These are phyloP conservation scores for Heliothis peltigera DNA, from an alignment of 2,888 invertebrate genomes.

Conservation along the genomic window DNA sequence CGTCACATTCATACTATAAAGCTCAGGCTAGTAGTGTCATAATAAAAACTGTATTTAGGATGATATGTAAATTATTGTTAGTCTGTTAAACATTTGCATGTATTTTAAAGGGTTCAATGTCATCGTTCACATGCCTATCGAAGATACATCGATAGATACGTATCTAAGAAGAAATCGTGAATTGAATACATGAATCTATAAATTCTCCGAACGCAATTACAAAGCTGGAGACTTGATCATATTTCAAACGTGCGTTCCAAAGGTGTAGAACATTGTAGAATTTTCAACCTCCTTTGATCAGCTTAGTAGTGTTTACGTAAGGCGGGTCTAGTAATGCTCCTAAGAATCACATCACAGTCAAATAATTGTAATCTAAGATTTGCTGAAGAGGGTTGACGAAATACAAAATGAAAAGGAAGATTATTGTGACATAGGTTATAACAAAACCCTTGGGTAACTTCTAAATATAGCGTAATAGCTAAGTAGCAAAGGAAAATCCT, in stretches of 20 bases:
- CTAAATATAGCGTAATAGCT: conserved; percentile 19
- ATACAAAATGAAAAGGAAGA: conserved; percentile 4
- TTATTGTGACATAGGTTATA: neutral
- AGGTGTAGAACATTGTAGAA: conserved; percentile 27
- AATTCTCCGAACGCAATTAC: conserved; percentile 7
- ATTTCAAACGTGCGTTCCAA: conserved; percentile 30
- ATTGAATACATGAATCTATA: conserved; percentile 29
- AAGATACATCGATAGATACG: too few species aligned
- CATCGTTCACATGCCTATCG: neutral
- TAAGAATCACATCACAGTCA: conserved; percentile 9
- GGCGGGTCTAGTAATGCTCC: conserved; percentile 5
- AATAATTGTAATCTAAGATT: conserved; percentile 14
- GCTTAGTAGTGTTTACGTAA: conserved; percentile 1
- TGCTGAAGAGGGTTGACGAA: conserved; percentile 1
- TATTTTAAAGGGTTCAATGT: conserved; percentile 12
- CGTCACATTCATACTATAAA: conserved; percentile 37
- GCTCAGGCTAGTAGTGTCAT: conserved; percentile 1
- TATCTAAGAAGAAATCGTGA: conserved; percentile 19
- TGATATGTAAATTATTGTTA: conserved; percentile 20
- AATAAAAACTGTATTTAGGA: conserved; percentile 23
- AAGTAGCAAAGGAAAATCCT: conserved; percentile 31
- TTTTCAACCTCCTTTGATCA: conserved; percentile 33
- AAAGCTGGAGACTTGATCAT: conserved; percentile 12
- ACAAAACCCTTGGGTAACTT: neutral
- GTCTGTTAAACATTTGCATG: conserved; percentile 21